Evolutionary conservation across 1,140 invertebrate genomes (phyloP), one percentile per base, ranked within the genome.

Genomic region (Magallana angulata): DNA sequence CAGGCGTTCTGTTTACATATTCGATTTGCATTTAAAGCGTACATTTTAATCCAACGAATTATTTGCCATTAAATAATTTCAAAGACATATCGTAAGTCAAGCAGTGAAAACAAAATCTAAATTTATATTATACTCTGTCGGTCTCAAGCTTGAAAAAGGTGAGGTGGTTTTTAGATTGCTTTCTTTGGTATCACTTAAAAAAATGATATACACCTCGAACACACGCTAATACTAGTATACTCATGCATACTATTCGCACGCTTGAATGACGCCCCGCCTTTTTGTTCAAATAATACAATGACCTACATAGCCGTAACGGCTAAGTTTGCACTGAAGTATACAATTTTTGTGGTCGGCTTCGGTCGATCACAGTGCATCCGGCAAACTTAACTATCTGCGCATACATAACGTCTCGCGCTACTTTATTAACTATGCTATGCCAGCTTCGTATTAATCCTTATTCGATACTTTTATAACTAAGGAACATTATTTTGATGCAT

Each of bases 201-300:
- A 64, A 14, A n/a, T 64, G 36, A 48, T 48, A 24, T 64, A 64
- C 60, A 64, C n/a, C 16, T 64, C 60, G 5, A 64, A 16, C 60
- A 64, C 60, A 64, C 60, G 60, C 60, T 64, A 18, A 48, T 48
- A 48, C 24, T 24, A 24, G 24, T 0, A 24, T 48, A 48, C 36
- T 48, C 36, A 48, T 48, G 36, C 36, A 48, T 48, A 48, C 36
- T 48, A 48, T 48, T 48, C 36, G 36, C 1, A 48, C 36, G 36
- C 36, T 48, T 48, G 36, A 64, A n/a, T 14, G 60, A 64, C 60
- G 60, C 60, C 18, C 60, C 60, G 60, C 60, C 60, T 16, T 64
- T 14, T 64, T 16, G 18, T 64, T 64, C 16, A 64, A 64, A 64
- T 64, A 64, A 64, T 64, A 64, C 60, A n/a, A 64, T 64, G 60